Base-by-base conservation (phyloP, 2,797 vertebrate species). In the Gymnothorax javanicus region DNA sequence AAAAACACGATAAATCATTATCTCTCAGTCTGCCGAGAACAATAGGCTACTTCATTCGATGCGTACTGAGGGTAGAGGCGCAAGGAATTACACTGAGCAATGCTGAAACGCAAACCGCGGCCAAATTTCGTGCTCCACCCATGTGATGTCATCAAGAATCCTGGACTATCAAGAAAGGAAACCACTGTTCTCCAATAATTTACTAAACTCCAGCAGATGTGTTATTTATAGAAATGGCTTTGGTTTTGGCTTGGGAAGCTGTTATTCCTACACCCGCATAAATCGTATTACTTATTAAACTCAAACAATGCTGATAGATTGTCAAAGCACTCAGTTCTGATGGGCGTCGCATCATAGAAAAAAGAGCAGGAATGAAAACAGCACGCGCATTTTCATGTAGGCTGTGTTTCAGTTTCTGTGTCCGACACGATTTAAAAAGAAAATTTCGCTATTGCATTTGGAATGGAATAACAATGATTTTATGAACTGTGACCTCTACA, bases 241-340 rank as follows among this genome's bases (percentile, higher is more conserved):
- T 95, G 93, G 25, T 94, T 95, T 90, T 71, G 88, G 94, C 94
- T 90, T 95, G 91, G 91, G 91, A 93, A 92, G 94, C 94, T 89
- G 82, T 11, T 77, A 15, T 79, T 87, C 59, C 57, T 33, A 77
- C 27, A 54, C 79, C 17, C 27, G 59, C 57, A 43, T 17, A 87
- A 9, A 85, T 92, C 88, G 88, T 88, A 85, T 91, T 89, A 88
- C 88, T 56, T 56, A 81, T 79, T 79, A 52, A 52, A 79, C 77
- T 23, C 77, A n/a, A 50, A 73, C 13, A 82, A 84, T 77, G 20
- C n/a, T 54, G 17, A 82, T 15, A 64, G 50, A 43, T 20, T 79
- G 5, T 6, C 25, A 86, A 43, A 43, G 33, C 56, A 67, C 59
- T 12, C 13, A 27, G 15, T 56, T 84, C 64, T 69, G 62, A 75